Conservation (phyloP, 1,140 invertebrate genomes). For the Chironomus tepperi region DNA sequence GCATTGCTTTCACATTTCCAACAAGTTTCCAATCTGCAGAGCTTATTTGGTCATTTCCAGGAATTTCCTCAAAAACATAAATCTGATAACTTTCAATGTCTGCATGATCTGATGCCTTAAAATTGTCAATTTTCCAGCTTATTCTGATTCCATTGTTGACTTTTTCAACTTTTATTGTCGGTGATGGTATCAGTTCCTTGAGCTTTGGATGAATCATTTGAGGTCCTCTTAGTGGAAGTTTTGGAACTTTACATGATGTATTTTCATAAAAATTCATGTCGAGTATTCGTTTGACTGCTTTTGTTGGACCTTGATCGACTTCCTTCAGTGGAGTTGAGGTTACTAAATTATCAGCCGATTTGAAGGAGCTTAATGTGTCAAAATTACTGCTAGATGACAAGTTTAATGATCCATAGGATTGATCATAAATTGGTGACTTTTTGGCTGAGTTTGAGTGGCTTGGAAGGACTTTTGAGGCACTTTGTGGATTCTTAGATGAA, state of each 20-base stretch:
- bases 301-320: not conserved
- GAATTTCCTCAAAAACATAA: not conserved
- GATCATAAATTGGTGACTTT: too few relatives aligned
- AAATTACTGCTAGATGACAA: too few relatives aligned
- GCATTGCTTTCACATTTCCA: not conserved
- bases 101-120: not conserved
- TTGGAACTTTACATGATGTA: not conserved
- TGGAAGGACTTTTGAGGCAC: too few relatives aligned
- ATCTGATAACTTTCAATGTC: not conserved
- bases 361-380: too few relatives aligned
- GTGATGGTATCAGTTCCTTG: not conserved
- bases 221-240: not conserved
- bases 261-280: not conserved
- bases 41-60: not conserved
- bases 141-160: not conserved
- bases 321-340: not conserved
- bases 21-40: not conserved
- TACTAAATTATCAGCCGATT: not conserved
- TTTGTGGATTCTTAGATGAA: too few relatives aligned
- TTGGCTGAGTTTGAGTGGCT: too few relatives aligned
- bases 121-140: not conserved
- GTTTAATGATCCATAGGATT: too few relatives aligned
- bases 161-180: not conserved
- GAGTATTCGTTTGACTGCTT: not conserved
- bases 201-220: not conserved